A percentile compares a stretch with the other conserved stretches of the same genome.
Evolutionary conservation across 53 echinoderm and acorn worm genomes (phyloP).

Genomic region (Astropecten irregularis): DNA sequence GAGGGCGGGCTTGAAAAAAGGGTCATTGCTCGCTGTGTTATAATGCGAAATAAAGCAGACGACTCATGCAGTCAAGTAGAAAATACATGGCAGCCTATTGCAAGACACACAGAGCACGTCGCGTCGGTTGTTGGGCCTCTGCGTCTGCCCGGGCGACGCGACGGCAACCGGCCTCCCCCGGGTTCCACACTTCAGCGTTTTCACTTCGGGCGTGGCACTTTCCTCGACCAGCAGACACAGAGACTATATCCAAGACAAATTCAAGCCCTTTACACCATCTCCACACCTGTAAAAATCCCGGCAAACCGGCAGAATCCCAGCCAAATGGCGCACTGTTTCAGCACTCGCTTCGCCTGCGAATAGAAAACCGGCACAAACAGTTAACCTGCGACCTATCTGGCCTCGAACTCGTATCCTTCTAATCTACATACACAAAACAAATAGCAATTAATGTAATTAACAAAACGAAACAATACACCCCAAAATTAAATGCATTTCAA

Average conservation of each 20-base stretch:
- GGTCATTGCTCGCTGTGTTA: conserved; percentile 34
- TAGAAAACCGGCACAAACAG: conserved; percentile 26
- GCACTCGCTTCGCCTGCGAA: conserved; percentile 9
- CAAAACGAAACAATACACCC: neutral
- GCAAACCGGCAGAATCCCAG: conserved; percentile 8
- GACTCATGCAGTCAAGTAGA: conserved; percentile 19
- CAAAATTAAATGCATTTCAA: neutral
- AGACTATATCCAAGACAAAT: conserved; percentile 14
- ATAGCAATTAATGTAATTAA: conserved; percentile 45
- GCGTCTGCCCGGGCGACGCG: conserved; percentile 9
- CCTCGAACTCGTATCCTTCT: neutral
- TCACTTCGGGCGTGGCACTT: conserved; percentile 42
- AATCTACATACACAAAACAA: conserved; percentile 43
- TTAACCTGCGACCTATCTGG: conserved; percentile 46
- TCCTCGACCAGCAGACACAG: conserved; percentile 22
- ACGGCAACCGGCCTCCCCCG: neutral
- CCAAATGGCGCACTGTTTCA: neutral
- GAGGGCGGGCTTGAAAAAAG: conserved; percentile 56
- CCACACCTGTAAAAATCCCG: conserved; percentile 17
- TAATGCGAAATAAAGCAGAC: neutral
- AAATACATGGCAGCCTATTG: conserved; percentile 34
- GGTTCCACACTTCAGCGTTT: conserved; percentile 29
- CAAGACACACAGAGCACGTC: conserved; percentile 14
- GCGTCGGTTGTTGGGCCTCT: conserved; percentile 41
- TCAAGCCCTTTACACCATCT: neutral